These are phyloP conservation scores for Mimumesa dahlbomi DNA, from an alignment of 2,888 invertebrate genomes.

Conservation along the genomic window DNA sequence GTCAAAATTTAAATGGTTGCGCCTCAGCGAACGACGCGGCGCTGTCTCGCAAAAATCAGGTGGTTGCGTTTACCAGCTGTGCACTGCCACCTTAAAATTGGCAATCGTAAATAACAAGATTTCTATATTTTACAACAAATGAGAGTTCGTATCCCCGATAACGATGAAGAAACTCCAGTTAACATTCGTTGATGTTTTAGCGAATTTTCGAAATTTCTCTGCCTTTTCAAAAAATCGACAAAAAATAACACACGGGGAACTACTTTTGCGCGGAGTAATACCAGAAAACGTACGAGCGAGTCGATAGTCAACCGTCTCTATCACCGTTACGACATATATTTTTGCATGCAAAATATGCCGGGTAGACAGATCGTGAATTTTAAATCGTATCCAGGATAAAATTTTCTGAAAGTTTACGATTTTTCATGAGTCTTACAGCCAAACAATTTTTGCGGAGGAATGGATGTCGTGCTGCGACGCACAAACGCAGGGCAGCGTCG, in stretches of 20 bases:
- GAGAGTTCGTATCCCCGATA: no score
- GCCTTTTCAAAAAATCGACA: constrained; percentile 42
- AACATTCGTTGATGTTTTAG: no score
- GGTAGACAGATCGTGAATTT: constrained; percentile 27
- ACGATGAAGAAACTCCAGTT: no score
- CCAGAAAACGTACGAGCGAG: constrained; percentile 42
- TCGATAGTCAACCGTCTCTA: constrained; percentile 46
- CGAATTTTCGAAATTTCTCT: constrained; percentile 14
- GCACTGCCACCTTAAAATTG: constrained; percentile 46
- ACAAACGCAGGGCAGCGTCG: constrained; percentile 55
- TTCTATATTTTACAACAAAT: no score
- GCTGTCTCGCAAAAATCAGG: constrained; percentile 72
- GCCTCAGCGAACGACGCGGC: constrained; percentile 62
- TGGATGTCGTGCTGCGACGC: constrained; percentile 61
- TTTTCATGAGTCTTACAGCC: constrained; percentile 8
- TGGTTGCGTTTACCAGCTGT: constrained; percentile 73
- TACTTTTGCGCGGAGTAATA: constrained; percentile 73
- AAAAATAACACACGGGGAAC: constrained; percentile 62
- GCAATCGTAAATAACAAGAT: constrained; percentile 10
- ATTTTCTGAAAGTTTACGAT: constrained; percentile 21
- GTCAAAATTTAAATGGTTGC: constrained; percentile 76
- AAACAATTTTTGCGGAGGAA: constrained; percentile 63
- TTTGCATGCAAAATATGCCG: neutral
- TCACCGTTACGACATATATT: constrained; percentile 8
- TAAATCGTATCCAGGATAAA: neutral